Conservation (phyloP, 2,888 invertebrate species). For the Dryobota labecula region DNA sequence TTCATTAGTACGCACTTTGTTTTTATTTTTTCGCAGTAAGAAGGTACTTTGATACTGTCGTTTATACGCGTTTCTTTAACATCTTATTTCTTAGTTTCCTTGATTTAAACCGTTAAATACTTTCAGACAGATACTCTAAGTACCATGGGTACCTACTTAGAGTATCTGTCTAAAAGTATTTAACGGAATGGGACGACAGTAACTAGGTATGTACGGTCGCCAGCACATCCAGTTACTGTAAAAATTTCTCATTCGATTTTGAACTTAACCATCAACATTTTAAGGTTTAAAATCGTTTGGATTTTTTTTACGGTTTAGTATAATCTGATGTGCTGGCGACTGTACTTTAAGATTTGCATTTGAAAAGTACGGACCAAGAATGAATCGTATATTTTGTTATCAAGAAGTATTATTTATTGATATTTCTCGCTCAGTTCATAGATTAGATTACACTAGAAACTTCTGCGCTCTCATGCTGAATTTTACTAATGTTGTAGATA, state of each 20-base stretch:
- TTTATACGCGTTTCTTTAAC: not conserved
- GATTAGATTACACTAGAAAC: not conserved
- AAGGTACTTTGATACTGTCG: slow-evolving; percentile 2
- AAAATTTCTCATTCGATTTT: no score
- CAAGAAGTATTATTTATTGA: not conserved
- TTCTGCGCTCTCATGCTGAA: not conserved
- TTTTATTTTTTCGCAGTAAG: slow-evolving; percentile 38
- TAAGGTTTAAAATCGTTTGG: no score
- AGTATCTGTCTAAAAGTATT: no score
- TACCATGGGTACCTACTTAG: no score
- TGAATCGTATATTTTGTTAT: not conserved
- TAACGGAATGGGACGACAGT: not conserved
- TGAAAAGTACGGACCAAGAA: not conserved
- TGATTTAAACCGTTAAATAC: not conserved
- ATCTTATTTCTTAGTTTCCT: not conserved
- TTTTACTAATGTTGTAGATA: not conserved
- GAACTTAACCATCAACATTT: no score
- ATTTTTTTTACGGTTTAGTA: no score
- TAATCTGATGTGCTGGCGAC: no score
- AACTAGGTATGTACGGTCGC: no score
- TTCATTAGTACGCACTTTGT: slow-evolving; percentile 60
- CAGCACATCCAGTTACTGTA: no score
- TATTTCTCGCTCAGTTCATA: not conserved
- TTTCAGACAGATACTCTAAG: not conserved
- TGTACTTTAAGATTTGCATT: not conserved